Conservation (phyloP, 1,140 invertebrate genomes). For the Himalopsyche phryganea region DNA sequence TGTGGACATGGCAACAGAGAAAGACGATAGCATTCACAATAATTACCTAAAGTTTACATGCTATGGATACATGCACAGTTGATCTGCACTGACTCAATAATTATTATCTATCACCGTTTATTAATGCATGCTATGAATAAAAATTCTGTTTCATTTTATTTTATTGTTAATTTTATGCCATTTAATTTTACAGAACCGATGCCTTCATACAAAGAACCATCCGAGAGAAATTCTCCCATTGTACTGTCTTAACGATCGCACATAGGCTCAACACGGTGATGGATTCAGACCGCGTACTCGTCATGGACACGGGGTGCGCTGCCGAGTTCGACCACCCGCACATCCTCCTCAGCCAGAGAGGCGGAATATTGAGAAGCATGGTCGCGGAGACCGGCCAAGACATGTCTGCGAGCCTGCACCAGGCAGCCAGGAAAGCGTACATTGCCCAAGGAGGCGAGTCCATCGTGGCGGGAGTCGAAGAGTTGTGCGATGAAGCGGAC, state of each 20-base stretch:
- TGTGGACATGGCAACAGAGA: too few species aligned
- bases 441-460: constrained; percentile 3
- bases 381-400: constrained; percentile 61
- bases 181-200: constrained; percentile 58
- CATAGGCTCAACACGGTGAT: constrained; percentile 78
- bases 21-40: too few species aligned
- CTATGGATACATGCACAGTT: too few species aligned
- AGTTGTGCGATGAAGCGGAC: constrained; percentile 1
- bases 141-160: too few species aligned
- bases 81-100: too few species aligned
- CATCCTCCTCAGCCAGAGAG: constrained; percentile 56
- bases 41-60: too few species aligned
- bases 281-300: constrained; percentile 73
- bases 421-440: constrained; percentile 16
- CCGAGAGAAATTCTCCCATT: constrained; percentile 59
- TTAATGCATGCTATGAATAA: too few species aligned
- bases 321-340: constrained; percentile 61
- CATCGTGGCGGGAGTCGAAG: not conserved
- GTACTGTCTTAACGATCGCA: constrained; percentile 73
- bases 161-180: too few species aligned
- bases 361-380: constrained; percentile 66
- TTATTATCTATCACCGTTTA: too few species aligned
- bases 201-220: constrained; percentile 61
- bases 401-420: constrained; percentile 5
- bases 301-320: constrained; percentile 63